Conservation (phyloP, 2,797 vertebrate genomes). For the Ciconia nigra region DNA sequence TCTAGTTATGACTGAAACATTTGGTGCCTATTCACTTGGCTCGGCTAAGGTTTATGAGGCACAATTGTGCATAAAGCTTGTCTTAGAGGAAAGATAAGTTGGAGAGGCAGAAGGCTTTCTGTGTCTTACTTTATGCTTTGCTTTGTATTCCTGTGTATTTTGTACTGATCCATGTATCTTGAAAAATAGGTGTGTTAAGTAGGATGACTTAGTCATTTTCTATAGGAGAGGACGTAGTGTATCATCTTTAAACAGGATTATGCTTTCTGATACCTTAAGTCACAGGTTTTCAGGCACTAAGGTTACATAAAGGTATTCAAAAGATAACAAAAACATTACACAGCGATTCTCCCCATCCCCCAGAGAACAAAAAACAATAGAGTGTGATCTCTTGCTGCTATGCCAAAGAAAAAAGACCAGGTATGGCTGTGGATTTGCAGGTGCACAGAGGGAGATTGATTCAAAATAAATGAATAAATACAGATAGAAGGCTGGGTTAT, state of each 20-base stretch:
- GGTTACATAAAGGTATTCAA: neutral
- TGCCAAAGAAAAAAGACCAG: neutral
- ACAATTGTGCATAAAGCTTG: neutral
- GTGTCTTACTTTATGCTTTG: neutral
- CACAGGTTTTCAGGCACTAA: neutral
- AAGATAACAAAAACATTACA: neutral
- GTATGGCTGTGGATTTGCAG: neutral
- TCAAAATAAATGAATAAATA: neutral
- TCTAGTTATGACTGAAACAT: neutral
- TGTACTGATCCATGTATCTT: neutral
- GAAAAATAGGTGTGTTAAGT: neutral
- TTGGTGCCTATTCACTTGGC: neutral
- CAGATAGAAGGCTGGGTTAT: neutral
- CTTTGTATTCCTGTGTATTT: neutral
- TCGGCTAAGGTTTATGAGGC: neutral
- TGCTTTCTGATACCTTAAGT: neutral
- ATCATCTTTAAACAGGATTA: neutral
- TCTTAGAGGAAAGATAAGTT: neutral
- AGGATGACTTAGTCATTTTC: neutral
- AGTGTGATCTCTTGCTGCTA: neutral
- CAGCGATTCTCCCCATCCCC: neutral
- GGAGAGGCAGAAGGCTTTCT: neutral
- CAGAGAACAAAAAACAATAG: neutral
- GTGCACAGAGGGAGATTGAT: neutral
- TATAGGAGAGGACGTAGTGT: neutral